phyloP scores from a whole-genome alignment of 2,888 invertebrate genomes.

The Dryobota labecula region DNA sequence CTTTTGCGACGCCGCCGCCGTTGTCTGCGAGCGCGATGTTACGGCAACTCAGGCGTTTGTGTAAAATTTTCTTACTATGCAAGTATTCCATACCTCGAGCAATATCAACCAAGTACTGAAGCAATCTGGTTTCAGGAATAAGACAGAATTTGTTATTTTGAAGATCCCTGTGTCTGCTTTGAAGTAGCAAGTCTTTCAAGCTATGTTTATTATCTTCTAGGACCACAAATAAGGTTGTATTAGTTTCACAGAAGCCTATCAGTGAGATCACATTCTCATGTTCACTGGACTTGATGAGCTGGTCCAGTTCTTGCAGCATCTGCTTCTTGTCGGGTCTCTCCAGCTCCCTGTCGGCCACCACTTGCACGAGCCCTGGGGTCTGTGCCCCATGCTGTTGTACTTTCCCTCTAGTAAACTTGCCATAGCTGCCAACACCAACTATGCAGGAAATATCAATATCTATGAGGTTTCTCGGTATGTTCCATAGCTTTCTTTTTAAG shows the following conservation, averaged over 20 bases:
- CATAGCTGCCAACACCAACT: constrained; percentile 94
- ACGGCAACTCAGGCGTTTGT: constrained; percentile 93
- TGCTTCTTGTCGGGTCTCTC: constrained; percentile 88
- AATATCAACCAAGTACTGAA: constrained; percentile 92
- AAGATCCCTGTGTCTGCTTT: constrained; percentile 90
- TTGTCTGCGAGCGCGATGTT: constrained; percentile 92
- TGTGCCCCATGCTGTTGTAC: constrained; percentile 91
- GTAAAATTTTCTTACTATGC: constrained; percentile 92
- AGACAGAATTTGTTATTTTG: constrained; percentile 90
- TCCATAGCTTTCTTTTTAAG: constrained; percentile 94
- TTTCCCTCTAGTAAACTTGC: constrained; percentile 93
- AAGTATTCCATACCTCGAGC: constrained; percentile 93
- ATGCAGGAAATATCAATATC: constrained; percentile 93
- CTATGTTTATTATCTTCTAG: constrained; percentile 92
- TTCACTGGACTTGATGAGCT: constrained; percentile 92
- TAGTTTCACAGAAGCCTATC: constrained; percentile 95
- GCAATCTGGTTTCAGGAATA: constrained; percentile 91
- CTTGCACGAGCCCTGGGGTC: constrained; percentile 91
- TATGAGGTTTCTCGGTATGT: constrained; percentile 93
- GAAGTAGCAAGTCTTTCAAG: constrained; percentile 93
- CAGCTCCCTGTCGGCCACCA: constrained; percentile 90
- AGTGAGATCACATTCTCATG: constrained; percentile 94
- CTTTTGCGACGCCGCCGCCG: constrained; percentile 92
- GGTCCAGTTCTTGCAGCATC: constrained; percentile 93
- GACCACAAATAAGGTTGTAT: constrained; percentile 93